Evolutionary conservation across 2,797 vertebrate species (phyloP), one percentile per base, ranked within the genome.

Genomic region (Phoebastria nigripes): DNA sequence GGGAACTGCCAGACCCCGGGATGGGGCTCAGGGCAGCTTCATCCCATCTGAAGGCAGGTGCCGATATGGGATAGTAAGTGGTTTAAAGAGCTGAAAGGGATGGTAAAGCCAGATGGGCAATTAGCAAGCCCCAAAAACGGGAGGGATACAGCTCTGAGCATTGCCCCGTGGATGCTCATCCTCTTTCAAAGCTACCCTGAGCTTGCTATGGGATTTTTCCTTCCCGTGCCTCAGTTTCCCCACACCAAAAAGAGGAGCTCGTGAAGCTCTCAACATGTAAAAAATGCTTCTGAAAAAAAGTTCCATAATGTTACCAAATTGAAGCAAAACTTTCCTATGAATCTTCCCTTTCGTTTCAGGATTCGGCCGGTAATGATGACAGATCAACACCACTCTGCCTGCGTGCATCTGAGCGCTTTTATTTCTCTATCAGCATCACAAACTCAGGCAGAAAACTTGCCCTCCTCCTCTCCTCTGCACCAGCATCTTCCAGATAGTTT

Each of bases 331-430:
- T 70, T 89, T 16, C 15, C 21, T 21, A 0, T 7, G 35, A 28
- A 33, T 67, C 39, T 73, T 69, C 18, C 17, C 12, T 12, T 54
- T 49, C 26, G 1, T 28, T 82, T 78, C 87, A 54, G 25, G 3
- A 39, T 22, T 59, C 0, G 0, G 12, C 31, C 0, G 0, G 6
- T 41, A 58, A 21, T 2, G 44, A 17, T 20, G 37, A 22, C 18
- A 19, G 55, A 59, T 7, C 42, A 44, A 33, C 37, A 3, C 12
- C 1, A 0, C 54, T 54, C 42, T 39, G 61, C 44, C 42, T 2
- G 7, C 7, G 46, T 11, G 22, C 5, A 1, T 13, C 18, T 2
- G 7, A n/a, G 28, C 6, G 6, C 61, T 74, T 67, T 7, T 12
- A 15, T 54, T 74, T 72, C 66, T 42, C 42, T 13, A 12, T 33